Percentiles rank a stretch among this genome's conserved stretches.
Conservation (phyloP, 64 coral and sea anemone species). For the Montipora foliosa region DNA sequence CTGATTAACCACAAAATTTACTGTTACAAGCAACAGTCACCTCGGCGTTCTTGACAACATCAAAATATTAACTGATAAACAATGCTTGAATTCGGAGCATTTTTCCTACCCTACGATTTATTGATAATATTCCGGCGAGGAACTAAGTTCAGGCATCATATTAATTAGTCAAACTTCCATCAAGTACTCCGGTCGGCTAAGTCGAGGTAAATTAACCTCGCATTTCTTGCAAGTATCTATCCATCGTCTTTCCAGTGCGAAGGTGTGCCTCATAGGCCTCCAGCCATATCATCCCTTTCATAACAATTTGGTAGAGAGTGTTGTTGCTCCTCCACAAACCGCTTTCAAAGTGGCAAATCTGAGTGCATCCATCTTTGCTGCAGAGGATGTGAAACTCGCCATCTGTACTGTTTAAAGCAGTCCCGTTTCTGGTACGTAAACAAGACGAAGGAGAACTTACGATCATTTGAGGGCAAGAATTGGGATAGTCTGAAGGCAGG, state of each 20-base stretch:
- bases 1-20: too few relatives aligned
- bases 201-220: background rate
- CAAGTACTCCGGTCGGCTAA: background rate
- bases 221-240: conserved; percentile 65
- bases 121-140: too few relatives aligned
- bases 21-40: too few relatives aligned
- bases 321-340: conserved; percentile 32
- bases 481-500: conserved; percentile 61
- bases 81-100: too few relatives aligned
- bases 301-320: conserved; percentile 73
- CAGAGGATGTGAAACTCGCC: conserved; percentile 1
- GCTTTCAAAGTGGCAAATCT: conserved; percentile 63
- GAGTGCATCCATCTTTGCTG: conserved; percentile 36
- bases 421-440: conserved; percentile 12
- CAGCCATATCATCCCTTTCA: conserved; percentile 83
- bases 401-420: background rate
- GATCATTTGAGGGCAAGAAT: conserved; percentile 54
- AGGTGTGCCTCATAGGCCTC: conserved; percentile 78
- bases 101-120: too few relatives aligned
- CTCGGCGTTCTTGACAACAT: too few relatives aligned
- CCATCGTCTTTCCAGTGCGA: conserved; percentile 44
- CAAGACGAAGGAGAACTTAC: conserved; percentile 35
- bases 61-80: too few relatives aligned
- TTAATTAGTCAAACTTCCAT: background rate
- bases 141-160: too few relatives aligned